Conservation (phyloP, 2,797 vertebrate species). For the Percopsis omiscomaycus region DNA sequence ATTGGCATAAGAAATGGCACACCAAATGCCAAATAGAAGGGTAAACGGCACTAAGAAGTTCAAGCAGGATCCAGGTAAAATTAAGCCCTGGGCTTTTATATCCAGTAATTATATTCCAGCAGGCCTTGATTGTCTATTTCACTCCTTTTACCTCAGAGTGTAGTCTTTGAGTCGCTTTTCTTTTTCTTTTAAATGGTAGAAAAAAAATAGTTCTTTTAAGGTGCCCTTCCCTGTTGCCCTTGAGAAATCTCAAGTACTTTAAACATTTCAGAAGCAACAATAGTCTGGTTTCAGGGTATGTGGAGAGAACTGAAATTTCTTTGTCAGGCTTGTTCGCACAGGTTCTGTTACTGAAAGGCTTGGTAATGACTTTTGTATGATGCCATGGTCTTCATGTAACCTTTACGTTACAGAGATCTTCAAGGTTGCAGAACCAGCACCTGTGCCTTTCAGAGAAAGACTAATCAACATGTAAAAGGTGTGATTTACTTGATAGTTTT, state of each 20-base stretch:
- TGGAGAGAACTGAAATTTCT: conserved; percentile 45
- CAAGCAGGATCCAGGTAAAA: conserved; percentile 51
- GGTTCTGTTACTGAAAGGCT: conserved; percentile 38
- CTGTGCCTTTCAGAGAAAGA: not conserved
- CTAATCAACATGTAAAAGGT: conserved; percentile 3
- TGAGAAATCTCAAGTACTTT: conserved; percentile 66
- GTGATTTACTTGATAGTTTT: no score
- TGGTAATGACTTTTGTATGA: conserved; percentile 42
- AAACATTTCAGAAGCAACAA: conserved; percentile 61
- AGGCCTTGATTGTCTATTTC: conserved; percentile 71
- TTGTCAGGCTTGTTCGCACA: conserved; percentile 51
- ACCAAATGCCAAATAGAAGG: conserved; percentile 29
- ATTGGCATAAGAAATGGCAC: conserved; percentile 24
- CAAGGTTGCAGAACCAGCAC: not conserved
- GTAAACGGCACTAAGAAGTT: conserved; percentile 26
- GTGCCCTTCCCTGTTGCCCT: conserved; percentile 63
- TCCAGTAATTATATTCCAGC: conserved; percentile 70
- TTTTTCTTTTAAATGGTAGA: conserved; percentile 46
- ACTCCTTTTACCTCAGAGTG: conserved; percentile 60
- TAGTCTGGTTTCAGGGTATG: conserved; percentile 45
- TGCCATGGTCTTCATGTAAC: conserved; percentile 26
- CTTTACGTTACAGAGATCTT: conserved; percentile 19
- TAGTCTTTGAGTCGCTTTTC: conserved; percentile 57
- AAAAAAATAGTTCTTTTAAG: conserved; percentile 64
- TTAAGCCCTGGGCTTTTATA: conserved; percentile 60